Base-by-base conservation (phyloP, 92 coral and sea anemone species). In the Epizoanthus ramosus region DNA sequence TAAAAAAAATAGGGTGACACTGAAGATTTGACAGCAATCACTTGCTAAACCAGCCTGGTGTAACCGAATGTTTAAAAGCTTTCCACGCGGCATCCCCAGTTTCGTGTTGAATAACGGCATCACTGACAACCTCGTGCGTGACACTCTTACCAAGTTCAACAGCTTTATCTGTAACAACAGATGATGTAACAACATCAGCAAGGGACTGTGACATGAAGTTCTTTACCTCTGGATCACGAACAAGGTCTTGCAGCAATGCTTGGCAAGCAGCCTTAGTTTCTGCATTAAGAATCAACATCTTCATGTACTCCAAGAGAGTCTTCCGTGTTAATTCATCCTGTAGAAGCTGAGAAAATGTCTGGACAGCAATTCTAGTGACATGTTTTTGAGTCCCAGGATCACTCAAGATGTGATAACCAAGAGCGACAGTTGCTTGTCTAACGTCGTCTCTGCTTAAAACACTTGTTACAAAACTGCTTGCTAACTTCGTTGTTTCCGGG, bases 71-170 rank as follows among this genome's bases (percentile, higher is more conserved):
- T 84, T 94, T 97, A 39, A 94, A 31, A 1, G 95, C 92, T 45
- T 80, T 87, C 99, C 99, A 97, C 84, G 94, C 79, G 5, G 95
- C 95, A 88, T 97, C 94, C 18, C 99, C 98, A 53, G 99, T 97
- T 69, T 97, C 93, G 50, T 87, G 86, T 67, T 94, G 99, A 68
- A 97, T 90, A 8, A 47, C 79, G 21, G 86, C 83, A 57, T 97
- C 99, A 66, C 85, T 91, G 22, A 97, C 99, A 61, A 97, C 93
- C 67, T 92, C 86, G 9, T 97, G 95, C 0, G 99, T 97, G 33
- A 97, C 93, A 68, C 84, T 91, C 79, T 92, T 94, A 0, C 99
- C 99, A 9, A 97, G 85, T 58, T 88, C 92, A 47, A 90, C 88
- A 52, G 99, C 99, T 67, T 95, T 95, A 74, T 61, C 89, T 47